These are phyloP conservation scores for Aythya baeri DNA, from an alignment of 2,113 vertebrate genomes.

Conservation along the genomic window DNA sequence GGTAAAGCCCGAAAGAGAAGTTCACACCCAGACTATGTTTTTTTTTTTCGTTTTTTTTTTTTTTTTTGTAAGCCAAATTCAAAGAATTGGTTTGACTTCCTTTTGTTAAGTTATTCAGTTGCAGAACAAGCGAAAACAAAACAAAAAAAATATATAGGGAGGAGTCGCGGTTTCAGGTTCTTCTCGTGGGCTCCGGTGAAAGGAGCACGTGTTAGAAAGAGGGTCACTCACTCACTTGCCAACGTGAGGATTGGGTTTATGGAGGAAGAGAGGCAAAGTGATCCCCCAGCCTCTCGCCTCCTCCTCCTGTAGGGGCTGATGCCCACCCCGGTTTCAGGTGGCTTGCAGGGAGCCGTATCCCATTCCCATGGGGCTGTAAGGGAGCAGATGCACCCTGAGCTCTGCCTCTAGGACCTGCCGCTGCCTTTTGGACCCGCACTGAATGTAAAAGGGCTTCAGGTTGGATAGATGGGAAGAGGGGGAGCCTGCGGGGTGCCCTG, in stretches of 20 bases:
- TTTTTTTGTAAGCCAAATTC: background rate
- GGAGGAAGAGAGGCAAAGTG: background rate
- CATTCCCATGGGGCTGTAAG: rapidly evolving
- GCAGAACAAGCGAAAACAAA: background rate
- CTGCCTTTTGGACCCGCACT: background rate
- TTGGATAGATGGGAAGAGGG: background rate
- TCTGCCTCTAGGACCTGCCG: background rate
- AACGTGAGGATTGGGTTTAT: background rate
- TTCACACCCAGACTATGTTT: background rate
- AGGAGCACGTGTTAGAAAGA: background rate
- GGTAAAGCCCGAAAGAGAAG: background rate
- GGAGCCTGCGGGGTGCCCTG: background rate
- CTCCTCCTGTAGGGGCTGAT: background rate
- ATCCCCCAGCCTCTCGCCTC: background rate
- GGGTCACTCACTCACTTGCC: background rate
- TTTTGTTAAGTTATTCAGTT: slow-evolving; percentile 24
- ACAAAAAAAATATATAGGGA: background rate
- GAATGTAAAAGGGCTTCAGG: background rate
- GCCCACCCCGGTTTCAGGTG: background rate
- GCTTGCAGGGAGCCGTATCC: background rate
- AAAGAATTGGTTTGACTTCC: background rate
- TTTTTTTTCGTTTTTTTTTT: background rate
- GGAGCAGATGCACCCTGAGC: background rate
- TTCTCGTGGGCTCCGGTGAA: rapidly evolving
- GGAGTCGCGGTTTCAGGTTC: background rate